Evolutionary conservation across 2,888 invertebrate genomes (phyloP).

Genomic region (Chymomyza amoena): DNA sequence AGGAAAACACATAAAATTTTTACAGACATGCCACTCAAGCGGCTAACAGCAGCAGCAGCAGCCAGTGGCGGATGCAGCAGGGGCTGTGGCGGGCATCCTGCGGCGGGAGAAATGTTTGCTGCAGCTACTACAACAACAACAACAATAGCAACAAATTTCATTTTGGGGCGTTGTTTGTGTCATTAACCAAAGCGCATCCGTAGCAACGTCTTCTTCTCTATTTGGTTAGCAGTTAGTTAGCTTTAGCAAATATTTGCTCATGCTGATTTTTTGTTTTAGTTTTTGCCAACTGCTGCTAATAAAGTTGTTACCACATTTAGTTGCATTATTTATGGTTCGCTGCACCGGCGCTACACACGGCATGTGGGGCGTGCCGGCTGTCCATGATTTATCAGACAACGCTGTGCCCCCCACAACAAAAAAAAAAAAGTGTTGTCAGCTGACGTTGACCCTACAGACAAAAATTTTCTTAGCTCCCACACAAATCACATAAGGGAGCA

Average conservation of each 20-base stretch:
- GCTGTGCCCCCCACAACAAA: too few relatives aligned
- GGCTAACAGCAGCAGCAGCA: conserved; percentile 28
- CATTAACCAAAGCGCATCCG: conserved; percentile 57
- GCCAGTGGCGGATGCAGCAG: background rate
- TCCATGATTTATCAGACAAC: conserved; percentile 50
- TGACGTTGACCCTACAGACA: conserved; percentile 3
- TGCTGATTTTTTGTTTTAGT: conserved; percentile 5
- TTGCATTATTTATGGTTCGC: conserved; percentile 42
- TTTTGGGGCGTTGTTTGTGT: conserved; percentile 59
- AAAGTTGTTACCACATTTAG: conserved; percentile 58
- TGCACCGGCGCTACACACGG: background rate
- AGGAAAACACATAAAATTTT: conserved; percentile 51
- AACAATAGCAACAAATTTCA: conserved; percentile 10
- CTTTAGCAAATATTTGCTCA: conserved; percentile 9
- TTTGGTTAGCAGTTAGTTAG: conserved; percentile 39
- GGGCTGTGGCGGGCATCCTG: too few relatives aligned
- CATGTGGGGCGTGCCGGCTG: conserved; percentile 39
- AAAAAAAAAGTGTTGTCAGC: background rate
- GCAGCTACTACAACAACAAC: conserved; percentile 1
- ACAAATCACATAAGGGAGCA: conserved; percentile 36
- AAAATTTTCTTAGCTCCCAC: conserved; percentile 40
- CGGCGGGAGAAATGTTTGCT: background rate
- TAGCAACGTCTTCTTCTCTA: conserved; percentile 48
- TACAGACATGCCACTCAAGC: conserved; percentile 44
- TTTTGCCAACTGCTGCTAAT: conserved; percentile 41